Base-by-base conservation (phyloP, 2,888 invertebrate genomes). In the Luperina testacea region DNA sequence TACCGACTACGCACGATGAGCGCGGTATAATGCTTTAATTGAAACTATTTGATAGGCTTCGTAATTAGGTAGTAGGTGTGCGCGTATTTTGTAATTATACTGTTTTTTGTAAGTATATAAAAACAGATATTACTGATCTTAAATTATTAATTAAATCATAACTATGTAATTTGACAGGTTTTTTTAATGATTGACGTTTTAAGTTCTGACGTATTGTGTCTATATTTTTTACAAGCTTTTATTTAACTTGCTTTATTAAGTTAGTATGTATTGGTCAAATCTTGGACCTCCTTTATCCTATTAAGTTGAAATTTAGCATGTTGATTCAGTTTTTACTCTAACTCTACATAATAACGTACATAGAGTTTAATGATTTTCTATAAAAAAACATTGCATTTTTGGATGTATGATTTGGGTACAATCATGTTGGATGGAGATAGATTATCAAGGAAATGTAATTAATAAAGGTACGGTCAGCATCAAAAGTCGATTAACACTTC, bases 1-100 rank as follows among this genome's bases (percentile, higher is more conserved):
- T 61, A 2, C 24, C 15, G 15, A 57, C 38, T 61, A 57, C 68
- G 75, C 71, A 78, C n/a, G 68, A 15, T 15, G 24, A 45, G 24
- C 15, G 51, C 24, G n/a, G 63, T 68, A 51, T 72, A 3, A 61
- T 53, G n/a, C 42, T 81, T 38, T 65, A 68, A 80, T 77, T 72
- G 65, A n/a, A 75, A 64, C 17, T n/a, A 64, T 73, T 53, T 20
- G 65, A 38, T 76, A 72, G 57, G 53, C 17, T 32, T 45, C 38
- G 24, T 6, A 38, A 38, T 38, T 38, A 38, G 6, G 38, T 38
- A 38, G 6, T 38, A 38, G 38, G 38, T 38, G 6, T 38, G 38
- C 38, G 38, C 38, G 38, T 38, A 38, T 38, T 38, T 38, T 38
- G 38, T 75, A 68, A 80, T 75, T 77, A 67, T 15, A 42, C 38